A percentile compares a stretch with the other conserved stretches of the same genome.
Conservation (phyloP, 2,888 invertebrate species). For the Cheiracanthium punctorium region DNA sequence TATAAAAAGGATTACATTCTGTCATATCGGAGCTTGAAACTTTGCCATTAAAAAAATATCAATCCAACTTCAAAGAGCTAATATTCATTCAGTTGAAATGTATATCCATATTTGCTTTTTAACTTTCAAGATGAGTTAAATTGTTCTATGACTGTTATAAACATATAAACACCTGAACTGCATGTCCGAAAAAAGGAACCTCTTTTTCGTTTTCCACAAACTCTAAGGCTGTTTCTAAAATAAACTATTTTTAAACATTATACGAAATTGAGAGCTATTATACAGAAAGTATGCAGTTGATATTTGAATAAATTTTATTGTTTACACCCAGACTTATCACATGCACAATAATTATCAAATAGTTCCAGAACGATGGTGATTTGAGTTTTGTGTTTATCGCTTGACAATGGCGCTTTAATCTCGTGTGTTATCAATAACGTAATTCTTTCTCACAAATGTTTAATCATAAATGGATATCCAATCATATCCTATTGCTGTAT, state of each 20-base stretch:
- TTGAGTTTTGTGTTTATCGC: neutral
- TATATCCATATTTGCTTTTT: neutral
- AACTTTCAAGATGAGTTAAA: neutral
- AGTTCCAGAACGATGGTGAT: neutral
- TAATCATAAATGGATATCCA: neutral
- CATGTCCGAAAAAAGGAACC: neutral
- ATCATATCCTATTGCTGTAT: neutral
- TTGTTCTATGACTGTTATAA: neutral
- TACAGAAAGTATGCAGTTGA: neutral
- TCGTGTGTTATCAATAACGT: neutral
- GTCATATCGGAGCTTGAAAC: neutral
- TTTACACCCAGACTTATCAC: neutral
- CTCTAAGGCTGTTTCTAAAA: neutral
- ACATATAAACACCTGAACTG: neutral
- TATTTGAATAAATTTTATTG: neutral
- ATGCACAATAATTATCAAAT: neutral
- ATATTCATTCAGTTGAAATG: neutral
- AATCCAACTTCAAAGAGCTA: neutral
- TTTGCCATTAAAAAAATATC: neutral
- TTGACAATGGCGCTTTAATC: neutral
- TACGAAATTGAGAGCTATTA: neutral
- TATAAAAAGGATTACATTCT: slow-evolving; percentile 77
- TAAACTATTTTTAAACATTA: neutral
- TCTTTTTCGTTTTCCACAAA: neutral
- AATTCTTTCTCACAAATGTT: too few species aligned